Evolutionary conservation across 2,888 invertebrate species (phyloP).

Genomic region (Tuta absoluta): DNA sequence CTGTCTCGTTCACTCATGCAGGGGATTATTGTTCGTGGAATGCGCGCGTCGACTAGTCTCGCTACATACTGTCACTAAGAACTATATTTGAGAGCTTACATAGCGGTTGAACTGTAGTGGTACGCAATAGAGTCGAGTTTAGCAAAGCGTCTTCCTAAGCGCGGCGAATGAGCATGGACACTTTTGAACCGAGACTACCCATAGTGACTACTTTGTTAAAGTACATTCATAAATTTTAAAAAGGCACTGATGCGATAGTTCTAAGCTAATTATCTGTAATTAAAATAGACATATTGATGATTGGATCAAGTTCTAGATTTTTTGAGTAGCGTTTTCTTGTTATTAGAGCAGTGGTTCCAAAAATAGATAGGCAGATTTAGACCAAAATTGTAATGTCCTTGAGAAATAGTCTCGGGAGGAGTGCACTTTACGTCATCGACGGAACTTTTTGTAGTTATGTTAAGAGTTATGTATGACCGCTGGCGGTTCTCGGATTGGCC

Average conservation of each 20-base stretch:
- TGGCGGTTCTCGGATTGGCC: conserved; percentile 68
- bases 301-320: conserved; percentile 9
- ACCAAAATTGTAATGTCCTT: conserved; percentile 77
- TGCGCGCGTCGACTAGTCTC: conserved; percentile 81
- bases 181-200: conserved; percentile 67
- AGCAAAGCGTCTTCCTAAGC: conserved; percentile 30
- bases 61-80: conserved; percentile 55
- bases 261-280: conserved; percentile 18
- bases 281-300: background rate
- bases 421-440: conserved; percentile 72
- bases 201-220: conserved; percentile 75
- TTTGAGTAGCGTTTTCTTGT: background rate
- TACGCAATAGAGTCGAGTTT: conserved; percentile 51
- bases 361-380: conserved; percentile 60
- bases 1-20: conserved; percentile 68
- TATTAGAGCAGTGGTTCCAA: conserved; percentile 37
- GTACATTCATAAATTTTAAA: conserved; percentile 75
- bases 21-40: conserved; percentile 75
- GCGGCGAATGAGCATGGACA: conserved; percentile 43
- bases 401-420: conserved; percentile 79
- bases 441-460: conserved; percentile 70
- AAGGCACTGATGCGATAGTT: conserved; percentile 43
- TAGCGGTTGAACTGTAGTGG: conserved; percentile 37
- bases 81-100: conserved; percentile 42
- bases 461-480: conserved; percentile 69